Evolutionary conservation across 2,113 vertebrate genomes (phyloP).

Genomic region (Progne subis): DNA sequence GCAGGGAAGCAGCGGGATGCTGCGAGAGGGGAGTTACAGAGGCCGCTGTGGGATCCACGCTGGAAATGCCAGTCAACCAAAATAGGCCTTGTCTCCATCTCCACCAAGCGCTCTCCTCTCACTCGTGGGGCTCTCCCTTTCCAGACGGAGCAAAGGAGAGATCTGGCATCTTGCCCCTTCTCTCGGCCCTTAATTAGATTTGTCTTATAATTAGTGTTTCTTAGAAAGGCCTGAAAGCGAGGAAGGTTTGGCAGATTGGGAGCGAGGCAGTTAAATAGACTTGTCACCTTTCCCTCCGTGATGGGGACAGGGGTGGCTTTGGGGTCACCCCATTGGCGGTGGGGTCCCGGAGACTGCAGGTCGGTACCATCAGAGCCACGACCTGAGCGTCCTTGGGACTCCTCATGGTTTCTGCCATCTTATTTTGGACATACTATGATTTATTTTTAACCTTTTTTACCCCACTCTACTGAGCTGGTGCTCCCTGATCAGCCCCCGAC

Average conservation of each 20-base stretch:
- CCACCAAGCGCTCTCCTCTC: background rate
- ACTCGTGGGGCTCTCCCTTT: background rate
- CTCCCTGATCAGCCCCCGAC: background rate
- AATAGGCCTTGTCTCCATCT: background rate
- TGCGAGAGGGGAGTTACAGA: background rate
- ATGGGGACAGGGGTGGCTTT: background rate
- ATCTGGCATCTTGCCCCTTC: background rate
- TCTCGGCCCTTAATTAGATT: background rate
- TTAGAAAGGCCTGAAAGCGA: background rate
- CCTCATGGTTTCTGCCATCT: background rate
- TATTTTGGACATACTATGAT: background rate
- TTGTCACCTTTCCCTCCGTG: background rate
- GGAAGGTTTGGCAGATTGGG: background rate
- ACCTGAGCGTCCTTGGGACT: background rate
- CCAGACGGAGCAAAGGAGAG: background rate
- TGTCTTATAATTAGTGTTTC: background rate
- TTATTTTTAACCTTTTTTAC: background rate
- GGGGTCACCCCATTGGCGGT: background rate
- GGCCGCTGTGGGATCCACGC: fast-evolving
- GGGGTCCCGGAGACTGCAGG: background rate
- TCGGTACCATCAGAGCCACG: fast-evolving
- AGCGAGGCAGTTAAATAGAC: background rate
- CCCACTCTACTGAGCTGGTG: fast-evolving
- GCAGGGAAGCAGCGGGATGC: fast-evolving
- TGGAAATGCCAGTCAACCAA: background rate